Conservation (phyloP, 2,797 vertebrate genomes). For the Lemur catta region DNA sequence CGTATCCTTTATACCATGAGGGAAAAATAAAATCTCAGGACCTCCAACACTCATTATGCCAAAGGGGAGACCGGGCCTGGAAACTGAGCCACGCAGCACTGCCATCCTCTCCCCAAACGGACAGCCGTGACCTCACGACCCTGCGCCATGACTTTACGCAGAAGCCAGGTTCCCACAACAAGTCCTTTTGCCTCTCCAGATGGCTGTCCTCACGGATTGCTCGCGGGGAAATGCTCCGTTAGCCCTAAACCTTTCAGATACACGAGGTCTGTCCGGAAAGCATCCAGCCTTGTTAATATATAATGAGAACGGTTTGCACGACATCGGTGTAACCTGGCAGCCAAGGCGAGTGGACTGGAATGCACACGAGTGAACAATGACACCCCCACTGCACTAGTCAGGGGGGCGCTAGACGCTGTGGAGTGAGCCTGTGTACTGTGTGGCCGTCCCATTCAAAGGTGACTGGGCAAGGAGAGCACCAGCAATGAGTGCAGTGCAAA, state of each 20-base stretch:
- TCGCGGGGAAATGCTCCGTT: neutral
- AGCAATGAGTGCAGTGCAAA: no score
- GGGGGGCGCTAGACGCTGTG: fast-evolving
- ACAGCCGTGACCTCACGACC: neutral
- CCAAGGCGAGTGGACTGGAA: no score
- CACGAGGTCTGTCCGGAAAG: no score
- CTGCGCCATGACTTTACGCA: neutral
- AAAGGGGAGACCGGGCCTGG: neutral
- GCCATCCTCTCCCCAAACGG: neutral
- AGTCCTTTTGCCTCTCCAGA: neutral
- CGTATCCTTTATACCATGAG: neutral
- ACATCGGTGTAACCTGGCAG: no score
- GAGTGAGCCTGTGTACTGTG: no score
- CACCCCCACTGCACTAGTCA: no score
- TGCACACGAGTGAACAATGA: no score
- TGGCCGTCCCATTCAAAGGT: no score
- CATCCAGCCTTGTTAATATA: no score
- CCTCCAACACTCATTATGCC: neutral
- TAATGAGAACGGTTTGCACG: no score
- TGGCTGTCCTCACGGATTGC: neutral
- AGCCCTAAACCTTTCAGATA: neutral
- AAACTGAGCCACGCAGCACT: neutral
- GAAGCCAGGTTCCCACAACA: neutral
- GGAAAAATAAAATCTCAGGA: neutral
- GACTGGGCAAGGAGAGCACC: no score